Base-by-base conservation (phyloP, 2,113 vertebrate genomes). In the Mus spicilegus region DNA sequence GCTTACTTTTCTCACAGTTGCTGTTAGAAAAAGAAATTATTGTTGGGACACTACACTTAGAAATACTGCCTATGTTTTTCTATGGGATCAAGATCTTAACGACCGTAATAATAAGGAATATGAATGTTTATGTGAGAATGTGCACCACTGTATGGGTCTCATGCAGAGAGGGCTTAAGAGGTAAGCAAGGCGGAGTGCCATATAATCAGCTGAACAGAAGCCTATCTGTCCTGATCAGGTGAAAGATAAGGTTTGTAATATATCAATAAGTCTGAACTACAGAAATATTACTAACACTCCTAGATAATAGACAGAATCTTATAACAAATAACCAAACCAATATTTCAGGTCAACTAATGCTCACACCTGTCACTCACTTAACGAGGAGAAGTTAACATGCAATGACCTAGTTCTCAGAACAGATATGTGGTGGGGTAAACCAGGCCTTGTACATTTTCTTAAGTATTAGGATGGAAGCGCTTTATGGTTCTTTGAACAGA, bases 181-280 rank as follows among this genome's bases (percentile, higher is more conserved):
- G 81, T 89, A 93, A 96, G 93, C 51, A 87, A 0, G 49, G 61
- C 89, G 61, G 49, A 95, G 30, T 39, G 56, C 10, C 69, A 42
- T 26, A 89, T 73, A 36, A 58, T 78, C 94, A n/a, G 49, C 75
- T 82, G 93, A 87, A 94, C 78, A 75, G 17, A 96, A 84, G 24
- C 75, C 81, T 86, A 94, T 54, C 33, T 67, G 89, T 86, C 77
- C 51, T 7, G 17, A 58, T 90, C 77, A 72, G 28, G 65, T 17
- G 89, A 90, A 97, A 51, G 95, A 88, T 24, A 93, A 73, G 96
- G 82, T 61, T 87, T 89, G 14, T 91, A 97, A 91, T 69, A 54
- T 20, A 91, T 88, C 33, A 30, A 88, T 82, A 95, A 87, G 61
- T 92, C 56, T 78, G n/a, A 54, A 70, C 12, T 24, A 56, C 63